Conservation (phyloP, 2,888 invertebrate genomes). For the Ichneumoninae sp. region DNA sequence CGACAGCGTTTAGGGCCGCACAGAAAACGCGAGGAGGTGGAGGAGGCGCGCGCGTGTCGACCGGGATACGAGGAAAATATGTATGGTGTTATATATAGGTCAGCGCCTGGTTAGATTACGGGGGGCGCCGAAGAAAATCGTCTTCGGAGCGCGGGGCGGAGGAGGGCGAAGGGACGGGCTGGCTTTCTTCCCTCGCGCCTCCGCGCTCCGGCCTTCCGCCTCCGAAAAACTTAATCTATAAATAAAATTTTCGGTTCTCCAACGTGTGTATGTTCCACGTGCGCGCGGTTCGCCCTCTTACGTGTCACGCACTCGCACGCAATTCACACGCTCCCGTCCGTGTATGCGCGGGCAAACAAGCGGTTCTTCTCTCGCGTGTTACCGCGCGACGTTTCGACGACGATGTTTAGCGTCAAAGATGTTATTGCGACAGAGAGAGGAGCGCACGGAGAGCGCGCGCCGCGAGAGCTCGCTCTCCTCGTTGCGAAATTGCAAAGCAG, state of each 20-base stretch:
- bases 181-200: conserved; percentile 74
- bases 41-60: conserved; percentile 40
- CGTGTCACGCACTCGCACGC: conserved; percentile 37
- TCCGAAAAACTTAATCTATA: conserved; percentile 69
- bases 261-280: conserved; percentile 39
- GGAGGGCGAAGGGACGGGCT: conserved; percentile 54
- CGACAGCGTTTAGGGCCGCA: neutral
- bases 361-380: conserved; percentile 14
- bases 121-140: conserved; percentile 57
- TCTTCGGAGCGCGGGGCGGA: conserved; percentile 11
- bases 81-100: conserved; percentile 16
- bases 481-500: conserved; percentile 61
- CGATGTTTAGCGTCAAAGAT: conserved; percentile 60
- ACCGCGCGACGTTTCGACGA: conserved; percentile 29
- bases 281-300: conserved; percentile 15
- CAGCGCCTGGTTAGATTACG: conserved; percentile 43
- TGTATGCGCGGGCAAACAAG: conserved; percentile 46
- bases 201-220: conserved; percentile 72
- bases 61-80: conserved; percentile 48
- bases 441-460: conserved; percentile 56
- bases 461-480: conserved; percentile 42
- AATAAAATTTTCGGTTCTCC: conserved; percentile 59
- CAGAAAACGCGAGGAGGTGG: conserved; percentile 30
- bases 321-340: conserved; percentile 39
- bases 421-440: conserved; percentile 62